These are phyloP conservation scores for Danaus plexippus DNA, from an alignment of 1,140 invertebrate species.

Conservation along the genomic window DNA sequence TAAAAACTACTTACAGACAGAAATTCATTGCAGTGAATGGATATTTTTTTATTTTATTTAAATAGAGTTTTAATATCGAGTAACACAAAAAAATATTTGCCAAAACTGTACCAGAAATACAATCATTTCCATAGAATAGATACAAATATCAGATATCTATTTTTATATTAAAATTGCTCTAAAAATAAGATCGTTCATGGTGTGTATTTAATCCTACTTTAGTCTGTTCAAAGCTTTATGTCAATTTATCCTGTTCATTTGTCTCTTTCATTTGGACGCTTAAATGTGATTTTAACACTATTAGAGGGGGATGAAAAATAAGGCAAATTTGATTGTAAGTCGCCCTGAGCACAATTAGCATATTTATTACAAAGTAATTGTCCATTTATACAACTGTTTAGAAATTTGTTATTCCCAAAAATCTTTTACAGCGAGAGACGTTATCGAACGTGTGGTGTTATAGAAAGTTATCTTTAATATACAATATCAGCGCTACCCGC, in stretches of 20 bases:
- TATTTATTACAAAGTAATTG: conserved; percentile 9
- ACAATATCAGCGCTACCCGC: conserved; percentile 2
- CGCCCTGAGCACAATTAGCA: conserved; percentile 6
- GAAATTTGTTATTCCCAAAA: no score
- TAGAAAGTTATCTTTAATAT: conserved; percentile 6
- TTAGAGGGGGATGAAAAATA: conserved; percentile 39
- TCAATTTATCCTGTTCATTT: conserved; percentile 17
- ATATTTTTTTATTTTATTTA: no score
- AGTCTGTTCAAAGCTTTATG: conserved; percentile 12
- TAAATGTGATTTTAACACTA: conserved; percentile 44
- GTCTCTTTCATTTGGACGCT: conserved; percentile 22
- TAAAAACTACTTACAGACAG: no score
- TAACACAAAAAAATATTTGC: no score
- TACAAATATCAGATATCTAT: no score
- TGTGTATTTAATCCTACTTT: no score
- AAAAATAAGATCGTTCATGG: no score
- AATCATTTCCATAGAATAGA: no score
- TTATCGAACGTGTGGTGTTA: conserved; percentile 2
- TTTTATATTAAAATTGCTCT: no score
- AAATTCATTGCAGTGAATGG: no score
- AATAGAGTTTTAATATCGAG: no score
- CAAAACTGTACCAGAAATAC: no score
- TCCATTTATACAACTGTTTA: conserved; percentile 1
- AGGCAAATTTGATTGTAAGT: conserved; percentile 29
- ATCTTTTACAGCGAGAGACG: not conserved